phyloP scores from a whole-genome alignment of 2,888 invertebrate genomes.

The Drosophila paramelanica region DNA sequence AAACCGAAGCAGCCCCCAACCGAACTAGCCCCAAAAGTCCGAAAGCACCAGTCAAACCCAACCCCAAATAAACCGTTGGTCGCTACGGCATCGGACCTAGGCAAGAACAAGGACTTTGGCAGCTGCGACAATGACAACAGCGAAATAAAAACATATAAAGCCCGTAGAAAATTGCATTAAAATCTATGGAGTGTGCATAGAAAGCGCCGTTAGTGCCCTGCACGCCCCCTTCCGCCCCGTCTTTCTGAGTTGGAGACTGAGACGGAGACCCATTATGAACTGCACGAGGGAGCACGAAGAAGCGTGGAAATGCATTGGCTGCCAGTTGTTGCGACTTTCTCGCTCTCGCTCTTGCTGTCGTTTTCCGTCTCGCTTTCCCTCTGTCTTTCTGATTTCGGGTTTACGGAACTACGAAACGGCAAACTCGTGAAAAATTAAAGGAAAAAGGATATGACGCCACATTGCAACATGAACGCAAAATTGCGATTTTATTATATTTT shows the following conservation, averaged over 20 bases:
- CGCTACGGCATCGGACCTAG: constrained; percentile 43
- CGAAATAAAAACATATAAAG: constrained; percentile 75
- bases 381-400: constrained; percentile 44
- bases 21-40: constrained; percentile 21
- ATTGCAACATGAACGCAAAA: constrained; percentile 81
- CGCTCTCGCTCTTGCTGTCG: not conserved
- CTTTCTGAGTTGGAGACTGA: constrained; percentile 1
- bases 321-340: not conserved
- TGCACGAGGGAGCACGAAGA: constrained; percentile 45
- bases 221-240: not conserved
- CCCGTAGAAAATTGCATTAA: constrained; percentile 79
- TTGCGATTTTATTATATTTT: constrained; percentile 81
- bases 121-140: constrained; percentile 78
- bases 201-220: constrained; percentile 45
- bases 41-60: not conserved
- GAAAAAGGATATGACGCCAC: constrained; percentile 81
- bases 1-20: constrained; percentile 18
- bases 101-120: constrained; percentile 79
- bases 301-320: constrained; percentile 28
- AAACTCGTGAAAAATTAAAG: constrained; percentile 81
- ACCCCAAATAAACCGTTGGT: constrained; percentile 30
- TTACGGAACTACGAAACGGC: constrained; percentile 80
- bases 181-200: constrained; percentile 81
- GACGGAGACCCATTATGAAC: constrained; percentile 55
- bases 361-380: not conserved